Evolutionary conservation across 2,888 invertebrate genomes (phyloP), one percentile per base, ranked within the genome.

Genomic region (Thereva unica): DNA sequence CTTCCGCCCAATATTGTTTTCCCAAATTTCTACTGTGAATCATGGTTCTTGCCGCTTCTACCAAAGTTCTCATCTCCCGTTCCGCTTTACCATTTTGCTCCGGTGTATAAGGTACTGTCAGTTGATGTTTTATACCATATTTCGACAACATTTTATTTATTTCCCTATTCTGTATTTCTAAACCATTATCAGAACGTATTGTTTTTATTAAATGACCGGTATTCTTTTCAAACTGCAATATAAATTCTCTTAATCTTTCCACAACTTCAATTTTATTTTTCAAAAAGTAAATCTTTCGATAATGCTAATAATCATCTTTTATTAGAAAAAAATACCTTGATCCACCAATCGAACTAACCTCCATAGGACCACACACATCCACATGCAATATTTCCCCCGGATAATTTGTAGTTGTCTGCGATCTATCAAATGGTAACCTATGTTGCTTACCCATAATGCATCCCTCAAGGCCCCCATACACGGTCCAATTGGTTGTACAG

Each of bases 1-100:
- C 78, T 71, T 80, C 79, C n/a, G 77, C 77, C 78, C 78, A 79
- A 4, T 78, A 69, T 23, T 68, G 69, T 35, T 69, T 68, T 4
- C 64, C 41, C 5, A 75, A 34, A 0, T 72, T 72, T 61, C 63
- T 66, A 6, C 66, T 59, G 67, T 69, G 65, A 7, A 70, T 37
- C 68, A 71, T 69, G 6, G 71, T 56, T 49, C 71, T 66, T 8
- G 70, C 66, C 8, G 68, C 42, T 44, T 71, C 70, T 8, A 70
- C 66, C 5, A 71, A 55, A n/a, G 72, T 71, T 54, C 71, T 42
- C 45, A 67, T 71, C 10, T 70, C 71, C 41, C 71, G 53, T 59
- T 72, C 70, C 4, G 55, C 66, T 9, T 35, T 41, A 9, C 70
- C 70, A 53, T 71, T 71, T 59, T 71, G 68, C 63, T 72, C 50